Base-by-base conservation (phyloP, 2,113 vertebrate genomes). In the Campylomormyrus numenius region DNA sequence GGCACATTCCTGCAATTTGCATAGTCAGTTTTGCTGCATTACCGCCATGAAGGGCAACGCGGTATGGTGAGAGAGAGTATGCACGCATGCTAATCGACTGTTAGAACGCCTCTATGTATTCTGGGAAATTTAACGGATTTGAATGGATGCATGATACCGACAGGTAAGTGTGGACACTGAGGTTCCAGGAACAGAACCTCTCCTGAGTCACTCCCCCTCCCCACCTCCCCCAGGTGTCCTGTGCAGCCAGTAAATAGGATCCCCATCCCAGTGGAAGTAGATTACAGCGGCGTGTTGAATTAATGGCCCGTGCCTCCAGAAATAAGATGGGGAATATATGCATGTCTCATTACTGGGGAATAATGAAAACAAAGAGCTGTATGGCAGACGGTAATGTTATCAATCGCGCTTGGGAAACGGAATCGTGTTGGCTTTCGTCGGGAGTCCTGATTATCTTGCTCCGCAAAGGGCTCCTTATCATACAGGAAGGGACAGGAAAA, bases 1-100 rank as follows among this genome's bases (percentile, higher is more conserved):
- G 91, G 91, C 88, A 90, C 91, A 91, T 93, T 93, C 93, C 93
- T 92, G 92, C 77, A 21, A 53, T 77, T 90, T 91, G 89, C 92
- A 90, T 93, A 88, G 89, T 92, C 89, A 53, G 56, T 85, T 91
- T 88, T 74, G 88, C 83, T 89, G 89, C 89, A 89, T 92, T 91
- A 90, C 42, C 77, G 89, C 83, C 88, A 3, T 93, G 93, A 93
- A 92, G 92, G 93, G 88, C 92, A 88, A 90, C 35, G 19, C 88
- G 87, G 62, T 85, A 62, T 24, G 3, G 1, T 42, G 89, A 84
- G 85, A 87, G 88, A 90, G 90, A n/a, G 7, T 17, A 10, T 49
- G 53, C 46, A 89, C 91, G 91, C 90, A 92, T 93, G 91, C 92
- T 70, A 92, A 91, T 88, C 87, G 89, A 74, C 45, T 83, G 87